Percentiles rank a stretch among this genome's conserved stretches.
Evolutionary conservation across 2,888 invertebrate genomes (phyloP).

Genomic region (Opisthograptis luteolata): DNA sequence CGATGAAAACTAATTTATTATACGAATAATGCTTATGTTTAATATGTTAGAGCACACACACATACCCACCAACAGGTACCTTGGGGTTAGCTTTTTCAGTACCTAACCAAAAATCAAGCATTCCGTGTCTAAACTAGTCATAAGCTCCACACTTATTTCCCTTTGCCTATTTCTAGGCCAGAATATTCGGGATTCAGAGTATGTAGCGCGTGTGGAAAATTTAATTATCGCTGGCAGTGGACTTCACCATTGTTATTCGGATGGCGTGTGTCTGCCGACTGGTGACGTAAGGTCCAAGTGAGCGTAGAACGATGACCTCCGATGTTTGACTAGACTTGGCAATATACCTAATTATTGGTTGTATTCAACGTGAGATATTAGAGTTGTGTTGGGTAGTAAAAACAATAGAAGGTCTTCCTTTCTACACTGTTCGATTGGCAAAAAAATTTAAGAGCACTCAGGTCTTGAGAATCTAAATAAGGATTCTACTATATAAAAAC

Average conservation of each 20-base stretch:
- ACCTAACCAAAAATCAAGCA: background rate
- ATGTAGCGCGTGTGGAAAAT: constrained; percentile 73
- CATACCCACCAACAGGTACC: too few relatives aligned
- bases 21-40: too few relatives aligned
- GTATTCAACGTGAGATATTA: too few relatives aligned
- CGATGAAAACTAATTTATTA: too few relatives aligned
- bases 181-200: constrained; percentile 58
- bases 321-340: constrained; percentile 52
- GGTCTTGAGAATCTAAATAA: too few relatives aligned
- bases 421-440: too few relatives aligned
- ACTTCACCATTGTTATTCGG: constrained; percentile 75
- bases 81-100: too few relatives aligned
- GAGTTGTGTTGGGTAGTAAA: too few relatives aligned
- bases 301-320: constrained; percentile 74
- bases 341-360: constrained; percentile 10
- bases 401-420: too few relatives aligned
- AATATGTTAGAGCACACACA: too few relatives aligned
- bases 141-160: background rate
- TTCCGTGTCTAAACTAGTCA: background rate
- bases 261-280: constrained; percentile 67
- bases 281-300: constrained; percentile 70
- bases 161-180: constrained; percentile 21
- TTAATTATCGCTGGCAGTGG: constrained; percentile 72
- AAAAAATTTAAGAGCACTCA: too few relatives aligned
- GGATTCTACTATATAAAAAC: too few relatives aligned